These are phyloP conservation scores for Stenodera caucasica DNA, from an alignment of 2,888 invertebrate species.

Conservation along the genomic window DNA sequence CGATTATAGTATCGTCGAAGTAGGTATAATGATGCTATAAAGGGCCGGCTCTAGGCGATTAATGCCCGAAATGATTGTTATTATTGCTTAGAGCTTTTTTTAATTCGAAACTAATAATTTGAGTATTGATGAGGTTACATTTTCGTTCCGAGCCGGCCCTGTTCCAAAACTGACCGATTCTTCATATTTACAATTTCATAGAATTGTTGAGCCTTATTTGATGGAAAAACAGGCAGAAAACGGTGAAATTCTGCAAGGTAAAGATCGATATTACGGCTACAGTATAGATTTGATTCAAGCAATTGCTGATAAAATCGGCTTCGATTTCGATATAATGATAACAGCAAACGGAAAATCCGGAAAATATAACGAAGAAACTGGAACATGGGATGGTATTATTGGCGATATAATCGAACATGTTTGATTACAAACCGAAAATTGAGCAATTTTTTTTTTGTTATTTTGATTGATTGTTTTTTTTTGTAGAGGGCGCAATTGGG, in stretches of 20 bases:
- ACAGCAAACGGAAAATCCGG: slow-evolving; percentile 72
- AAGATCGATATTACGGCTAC: slow-evolving; percentile 81
- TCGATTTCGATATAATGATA: slow-evolving; percentile 70
- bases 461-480: slow-evolving; percentile 18
- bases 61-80: too few relatives aligned
- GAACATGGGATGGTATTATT: slow-evolving; percentile 76
- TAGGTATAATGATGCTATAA: too few relatives aligned
- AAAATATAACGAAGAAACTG: slow-evolving; percentile 65
- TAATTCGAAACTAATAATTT: too few relatives aligned
- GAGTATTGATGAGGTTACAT: too few relatives aligned
- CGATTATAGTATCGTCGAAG: slow-evolving; percentile 56
- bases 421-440: too few relatives aligned
- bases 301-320: slow-evolving; percentile 60
- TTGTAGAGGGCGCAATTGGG: slow-evolving; percentile 90
- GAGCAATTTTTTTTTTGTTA: not conserved
- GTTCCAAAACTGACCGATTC: too few relatives aligned
- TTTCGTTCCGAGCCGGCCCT: too few relatives aligned
- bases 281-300: slow-evolving; percentile 84
- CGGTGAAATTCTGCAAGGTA: slow-evolving; percentile 65
- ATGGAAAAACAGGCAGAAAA: slow-evolving; percentile 58
- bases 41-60: too few relatives aligned
- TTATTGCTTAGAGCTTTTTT: too few relatives aligned
- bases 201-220: slow-evolving; percentile 71
- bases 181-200: too few relatives aligned
- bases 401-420: slow-evolving; percentile 73